Percentiles rank a stretch among this genome's conserved stretches.
Conservation (phyloP, 1,140 invertebrate species). For the Magallana angulata region DNA sequence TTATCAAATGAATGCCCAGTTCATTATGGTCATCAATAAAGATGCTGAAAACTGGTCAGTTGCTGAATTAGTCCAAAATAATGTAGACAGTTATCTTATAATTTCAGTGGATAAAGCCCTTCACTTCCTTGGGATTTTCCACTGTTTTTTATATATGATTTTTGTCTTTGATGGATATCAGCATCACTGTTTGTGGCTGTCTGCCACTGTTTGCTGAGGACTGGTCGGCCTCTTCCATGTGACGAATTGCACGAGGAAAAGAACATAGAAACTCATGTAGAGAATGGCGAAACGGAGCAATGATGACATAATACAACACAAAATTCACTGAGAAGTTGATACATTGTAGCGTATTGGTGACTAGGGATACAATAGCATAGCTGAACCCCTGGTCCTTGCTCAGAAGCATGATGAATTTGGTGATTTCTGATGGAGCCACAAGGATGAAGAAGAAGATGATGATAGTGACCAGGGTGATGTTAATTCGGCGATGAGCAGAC, state of each 20-base stretch:
- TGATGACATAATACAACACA: conserved; percentile 67
- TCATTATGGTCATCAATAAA: too few species aligned
- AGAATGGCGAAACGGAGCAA: conserved; percentile 65
- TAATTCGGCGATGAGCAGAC: conserved; percentile 67
- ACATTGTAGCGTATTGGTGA: conserved; percentile 66
- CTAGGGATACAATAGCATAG: conserved; percentile 57
- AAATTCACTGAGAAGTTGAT: conserved; percentile 70
- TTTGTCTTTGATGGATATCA: conserved; percentile 60
- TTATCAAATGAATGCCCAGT: too few species aligned
- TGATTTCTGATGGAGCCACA: conserved; percentile 72
- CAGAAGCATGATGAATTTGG: conserved; percentile 68
- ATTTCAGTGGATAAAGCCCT: too few species aligned
- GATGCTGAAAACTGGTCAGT: neutral
- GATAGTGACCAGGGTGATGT: conserved; percentile 72
- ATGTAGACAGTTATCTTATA: too few species aligned
- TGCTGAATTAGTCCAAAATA: neutral
- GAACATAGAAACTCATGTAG: conserved; percentile 67
- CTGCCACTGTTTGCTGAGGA: conserved; percentile 60
- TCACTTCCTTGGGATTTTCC: neutral
- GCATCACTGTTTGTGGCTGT: conserved; percentile 63
- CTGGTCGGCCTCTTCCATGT: conserved; percentile 44
- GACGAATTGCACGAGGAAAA: conserved; percentile 48
- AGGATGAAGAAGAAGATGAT: conserved; percentile 73
- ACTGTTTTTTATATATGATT: conserved; percentile 16
- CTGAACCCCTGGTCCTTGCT: conserved; percentile 42